Percentiles rank a stretch among this genome's conserved stretches.
phyloP scores from a whole-genome alignment of 2,888 invertebrate species.

The Drosophila prostipennis region DNA sequence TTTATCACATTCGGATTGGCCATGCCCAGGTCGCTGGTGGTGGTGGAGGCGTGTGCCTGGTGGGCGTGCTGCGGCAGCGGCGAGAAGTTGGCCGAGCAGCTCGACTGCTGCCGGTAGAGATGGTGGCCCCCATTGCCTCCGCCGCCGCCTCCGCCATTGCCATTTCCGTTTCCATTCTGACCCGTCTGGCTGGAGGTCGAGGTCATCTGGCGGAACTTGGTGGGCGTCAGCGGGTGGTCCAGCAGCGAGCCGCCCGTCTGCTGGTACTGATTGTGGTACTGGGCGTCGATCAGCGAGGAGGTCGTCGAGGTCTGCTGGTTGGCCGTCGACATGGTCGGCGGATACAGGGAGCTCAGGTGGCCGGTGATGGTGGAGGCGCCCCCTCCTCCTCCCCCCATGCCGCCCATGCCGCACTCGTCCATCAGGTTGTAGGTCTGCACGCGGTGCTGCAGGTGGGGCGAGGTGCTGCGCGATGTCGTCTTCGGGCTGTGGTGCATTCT shows the following conservation, averaged over 20 bases:
- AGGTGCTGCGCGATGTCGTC: slow-evolving; percentile 84
- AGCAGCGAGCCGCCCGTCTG: slow-evolving; percentile 84
- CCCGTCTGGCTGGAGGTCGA: slow-evolving; percentile 84
- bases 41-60: slow-evolving; percentile 84
- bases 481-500: slow-evolving; percentile 84
- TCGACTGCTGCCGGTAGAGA: slow-evolving; percentile 83
- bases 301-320: slow-evolving; percentile 83
- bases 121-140: slow-evolving; percentile 51
- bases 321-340: slow-evolving; percentile 81
- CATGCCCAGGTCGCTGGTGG: slow-evolving; percentile 82
- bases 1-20: slow-evolving; percentile 84
- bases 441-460: slow-evolving; percentile 84
- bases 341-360: slow-evolving; percentile 80
- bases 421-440: slow-evolving; percentile 84
- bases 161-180: slow-evolving; percentile 53
- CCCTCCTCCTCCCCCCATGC: slow-evolving; percentile 26
- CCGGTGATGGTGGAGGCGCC: slow-evolving; percentile 81
- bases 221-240: slow-evolving; percentile 84
- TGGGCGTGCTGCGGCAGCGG: slow-evolving; percentile 83
- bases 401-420: slow-evolving; percentile 74
- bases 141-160: neutral
- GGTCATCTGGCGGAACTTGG: slow-evolving; percentile 83
- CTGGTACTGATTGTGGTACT: slow-evolving; percentile 83
- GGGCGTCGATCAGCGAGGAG: slow-evolving; percentile 82
- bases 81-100: slow-evolving; percentile 83